A percentile compares a stretch with the other conserved stretches of the same genome.
phyloP scores from a whole-genome alignment of 2,888 invertebrate genomes.

The Dorcus hopei region DNA sequence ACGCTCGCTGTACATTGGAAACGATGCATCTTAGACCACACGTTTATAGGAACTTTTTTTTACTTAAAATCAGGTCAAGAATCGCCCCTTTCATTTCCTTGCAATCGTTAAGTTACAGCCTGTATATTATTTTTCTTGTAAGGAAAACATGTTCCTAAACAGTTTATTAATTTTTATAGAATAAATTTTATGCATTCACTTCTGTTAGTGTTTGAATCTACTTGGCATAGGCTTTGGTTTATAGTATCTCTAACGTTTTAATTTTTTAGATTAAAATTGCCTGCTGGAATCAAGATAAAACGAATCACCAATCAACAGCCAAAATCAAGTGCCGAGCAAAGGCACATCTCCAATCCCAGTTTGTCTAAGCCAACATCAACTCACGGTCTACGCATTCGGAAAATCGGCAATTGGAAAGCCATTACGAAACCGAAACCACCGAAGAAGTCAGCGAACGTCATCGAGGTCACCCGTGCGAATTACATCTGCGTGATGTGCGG shows the following conservation, averaged over 20 bases:
- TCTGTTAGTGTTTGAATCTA: background rate
- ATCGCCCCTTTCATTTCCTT: no score
- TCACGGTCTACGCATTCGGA: no score
- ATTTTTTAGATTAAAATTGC: background rate
- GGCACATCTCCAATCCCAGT: background rate
- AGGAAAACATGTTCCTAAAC: no score
- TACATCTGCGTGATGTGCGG: conserved; percentile 38
- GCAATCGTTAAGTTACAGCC: no score
- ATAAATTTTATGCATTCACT: no score
- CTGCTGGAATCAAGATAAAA: background rate
- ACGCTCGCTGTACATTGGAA: no score
- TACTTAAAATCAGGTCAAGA: no score
- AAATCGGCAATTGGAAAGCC: background rate
- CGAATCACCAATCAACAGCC: background rate
- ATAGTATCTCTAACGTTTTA: background rate
- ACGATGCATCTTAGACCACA: no score
- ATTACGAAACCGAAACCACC: background rate
- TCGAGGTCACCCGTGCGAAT: background rate
- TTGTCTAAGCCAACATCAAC: background rate
- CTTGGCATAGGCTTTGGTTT: background rate
- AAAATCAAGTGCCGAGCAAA: background rate
- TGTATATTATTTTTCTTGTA: no score
- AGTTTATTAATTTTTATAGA: no score
- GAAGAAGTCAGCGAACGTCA: background rate
- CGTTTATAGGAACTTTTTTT: no score